Conservation (phyloP, 2,888 invertebrate genomes). For the Parascotia fuliginaria region DNA sequence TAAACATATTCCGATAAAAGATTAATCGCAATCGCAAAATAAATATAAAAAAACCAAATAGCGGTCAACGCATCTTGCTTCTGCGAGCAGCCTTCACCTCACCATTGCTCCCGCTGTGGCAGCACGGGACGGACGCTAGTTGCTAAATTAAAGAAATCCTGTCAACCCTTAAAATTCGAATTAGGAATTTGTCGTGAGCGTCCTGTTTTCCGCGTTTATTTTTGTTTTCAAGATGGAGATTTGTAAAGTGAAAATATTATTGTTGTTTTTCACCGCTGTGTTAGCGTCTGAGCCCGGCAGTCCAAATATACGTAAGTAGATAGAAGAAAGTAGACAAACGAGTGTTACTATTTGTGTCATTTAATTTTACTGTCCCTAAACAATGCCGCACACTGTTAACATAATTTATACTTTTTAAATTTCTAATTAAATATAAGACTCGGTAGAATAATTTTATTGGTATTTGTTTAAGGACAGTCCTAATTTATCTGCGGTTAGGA, state of each 20-base stretch:
- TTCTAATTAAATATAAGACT: too few relatives aligned
- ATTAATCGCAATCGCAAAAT: slow-evolving; percentile 32
- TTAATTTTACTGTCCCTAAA: slow-evolving; percentile 34
- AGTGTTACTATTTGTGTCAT: slow-evolving; percentile 56
- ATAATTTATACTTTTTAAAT: neutral
- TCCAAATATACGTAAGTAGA: slow-evolving; percentile 76
- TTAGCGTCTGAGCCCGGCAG: slow-evolving; percentile 65
- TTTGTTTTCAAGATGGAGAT: slow-evolving; percentile 59
- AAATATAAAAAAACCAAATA: slow-evolving; percentile 24
- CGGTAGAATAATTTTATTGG: too few relatives aligned
- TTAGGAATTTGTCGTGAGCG: slow-evolving; percentile 11
- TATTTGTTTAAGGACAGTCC: too few relatives aligned
- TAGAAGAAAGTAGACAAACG: slow-evolving; percentile 71
- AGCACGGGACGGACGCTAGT: slow-evolving; percentile 63
- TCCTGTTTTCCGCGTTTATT: slow-evolving; percentile 3
- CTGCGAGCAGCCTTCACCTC: slow-evolving; percentile 46
- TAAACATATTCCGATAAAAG: too few relatives aligned
- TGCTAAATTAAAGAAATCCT: slow-evolving; percentile 27
- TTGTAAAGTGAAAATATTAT: slow-evolving; percentile 53
- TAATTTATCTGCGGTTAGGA: too few relatives aligned
- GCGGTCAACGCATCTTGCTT: slow-evolving; percentile 56
- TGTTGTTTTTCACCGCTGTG: slow-evolving; percentile 63
- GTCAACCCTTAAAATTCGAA: slow-evolving; percentile 22
- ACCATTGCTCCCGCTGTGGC: slow-evolving; percentile 70
- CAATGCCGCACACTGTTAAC: neutral